Base-by-base conservation (phyloP, 2,113 vertebrate species). In the Empidonax traillii region DNA sequence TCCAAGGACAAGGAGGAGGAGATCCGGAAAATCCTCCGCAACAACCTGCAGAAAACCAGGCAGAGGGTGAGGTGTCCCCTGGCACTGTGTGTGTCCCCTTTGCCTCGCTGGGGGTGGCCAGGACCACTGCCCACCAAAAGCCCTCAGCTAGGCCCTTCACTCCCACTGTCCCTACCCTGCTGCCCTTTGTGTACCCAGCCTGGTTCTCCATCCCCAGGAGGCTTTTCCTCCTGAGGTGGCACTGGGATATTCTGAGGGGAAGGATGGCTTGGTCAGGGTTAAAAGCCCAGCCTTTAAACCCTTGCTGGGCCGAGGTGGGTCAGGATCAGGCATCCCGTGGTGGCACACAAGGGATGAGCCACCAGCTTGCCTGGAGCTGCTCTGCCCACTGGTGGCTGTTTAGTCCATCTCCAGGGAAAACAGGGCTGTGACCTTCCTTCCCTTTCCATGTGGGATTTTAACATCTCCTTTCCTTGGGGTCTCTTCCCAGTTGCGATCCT, bases 1-100 rank as follows among this genome's bases (percentile, higher is more conserved):
- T 98, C 99, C 39, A 99, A 99, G 96, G 98, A 98, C 86, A 98
- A 99, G 82, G 99, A 99, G 97, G 99, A 99, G 90, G 99, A 99
- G 98, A 99, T 99, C 95, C 97, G 99, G 49, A 99, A 99, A 65
- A 99, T 99, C 94, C 98, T 99, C 31, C 98, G 99, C 71, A 98
- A 92, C 46, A 99, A 99, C 97, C 98, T 99, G 52, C 99, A 99
- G 97, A 99, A 97, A 97, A 99, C 99, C 63, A 98, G 99, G n/a
- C 98, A 98, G 97, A 98, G 99, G 98, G 99, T 99, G 94, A 98
- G 96, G 28, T 17, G 74, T 39, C 49, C 83, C 31, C 52, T 21
- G 59, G 47, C 62, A 7, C 55, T 1, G 0, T 16, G 31, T 0
- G 1, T 44, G 39, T 4, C 25, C 63, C 30, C 62, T 73, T 27